Conservation (phyloP, 23 tunicate species). For the Trididemnum nubilum region DNA sequence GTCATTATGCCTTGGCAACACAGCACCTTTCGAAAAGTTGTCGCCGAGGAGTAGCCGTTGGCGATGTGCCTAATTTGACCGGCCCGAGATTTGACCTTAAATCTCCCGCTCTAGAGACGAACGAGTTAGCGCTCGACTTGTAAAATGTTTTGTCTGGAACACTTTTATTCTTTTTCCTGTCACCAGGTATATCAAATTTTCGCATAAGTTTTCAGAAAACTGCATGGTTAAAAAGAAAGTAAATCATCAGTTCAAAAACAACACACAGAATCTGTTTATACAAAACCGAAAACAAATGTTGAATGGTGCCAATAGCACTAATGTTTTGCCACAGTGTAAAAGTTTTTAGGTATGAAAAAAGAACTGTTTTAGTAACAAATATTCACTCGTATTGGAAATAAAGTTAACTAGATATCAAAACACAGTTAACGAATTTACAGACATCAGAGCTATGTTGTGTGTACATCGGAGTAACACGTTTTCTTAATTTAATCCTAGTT, state of each 20-base stretch:
- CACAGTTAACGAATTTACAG: constrained; percentile 44
- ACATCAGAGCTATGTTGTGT: background rate
- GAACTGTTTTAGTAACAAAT: background rate
- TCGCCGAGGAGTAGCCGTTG: background rate
- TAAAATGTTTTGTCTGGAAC: no score
- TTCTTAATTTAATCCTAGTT: background rate
- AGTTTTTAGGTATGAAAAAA: no score
- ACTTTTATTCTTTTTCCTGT: no score
- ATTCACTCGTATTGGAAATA: constrained; percentile 25
- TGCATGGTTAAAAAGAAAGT: no score
- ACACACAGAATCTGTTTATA: no score
- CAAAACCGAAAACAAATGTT: no score
- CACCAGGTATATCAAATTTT: no score
- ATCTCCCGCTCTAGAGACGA: background rate
- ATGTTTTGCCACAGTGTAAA: no score
- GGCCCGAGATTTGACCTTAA: background rate
- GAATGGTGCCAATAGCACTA: no score
- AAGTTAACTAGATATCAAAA: constrained; percentile 39
- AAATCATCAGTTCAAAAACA: no score
- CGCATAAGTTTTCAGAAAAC: no score
- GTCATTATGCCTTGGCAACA: background rate
- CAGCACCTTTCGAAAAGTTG: background rate
- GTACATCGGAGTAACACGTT: constrained; percentile 42
- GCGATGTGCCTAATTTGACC: background rate
- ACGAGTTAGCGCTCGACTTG: no score